Conservation (phyloP, 2,797 vertebrate species). For the Gouania willdenowi region DNA sequence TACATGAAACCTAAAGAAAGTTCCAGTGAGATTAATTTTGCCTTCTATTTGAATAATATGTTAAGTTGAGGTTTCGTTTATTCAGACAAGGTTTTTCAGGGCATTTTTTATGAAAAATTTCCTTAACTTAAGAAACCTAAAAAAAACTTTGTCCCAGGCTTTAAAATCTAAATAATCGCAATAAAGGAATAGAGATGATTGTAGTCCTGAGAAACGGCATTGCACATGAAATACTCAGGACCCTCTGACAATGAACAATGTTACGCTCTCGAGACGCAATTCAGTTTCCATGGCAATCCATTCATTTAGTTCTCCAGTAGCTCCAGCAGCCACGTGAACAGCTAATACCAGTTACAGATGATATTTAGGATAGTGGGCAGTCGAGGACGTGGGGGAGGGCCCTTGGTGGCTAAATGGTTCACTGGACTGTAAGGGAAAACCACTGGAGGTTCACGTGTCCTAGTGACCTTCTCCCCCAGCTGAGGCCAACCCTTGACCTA, state of each 20-base stretch:
- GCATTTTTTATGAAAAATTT: too few relatives aligned
- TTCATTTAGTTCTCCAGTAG: constrained; percentile 59
- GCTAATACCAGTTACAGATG: constrained; percentile 41
- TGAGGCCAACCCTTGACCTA: constrained; percentile 66
- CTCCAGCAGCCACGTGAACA: constrained; percentile 50
- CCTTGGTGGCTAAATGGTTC: constrained; percentile 56
- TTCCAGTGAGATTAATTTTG: too few relatives aligned
- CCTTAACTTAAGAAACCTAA: too few relatives aligned
- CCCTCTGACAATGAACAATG: constrained; percentile 33
- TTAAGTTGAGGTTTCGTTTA: too few relatives aligned
- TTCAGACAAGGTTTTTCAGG: too few relatives aligned
- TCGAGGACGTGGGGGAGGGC: constrained; percentile 27
- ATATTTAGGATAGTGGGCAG: constrained; percentile 35
- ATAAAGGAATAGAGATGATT: background rate
- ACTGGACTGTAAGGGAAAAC: constrained; percentile 78
- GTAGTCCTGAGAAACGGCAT: background rate
- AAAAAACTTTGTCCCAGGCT: too few relatives aligned
- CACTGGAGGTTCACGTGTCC: constrained; percentile 66
- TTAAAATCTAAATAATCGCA: background rate
- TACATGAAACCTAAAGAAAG: too few relatives aligned
- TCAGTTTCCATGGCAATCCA: constrained; percentile 73
- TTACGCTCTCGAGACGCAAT: constrained; percentile 46
- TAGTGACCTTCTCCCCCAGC: constrained; percentile 69
- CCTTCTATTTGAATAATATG: too few relatives aligned
- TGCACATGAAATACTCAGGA: constrained; percentile 5